Percentiles rank a stretch among this genome's conserved stretches.
phyloP scores from a whole-genome alignment of 2,888 invertebrate species.

The Fragum whitleyi region DNA sequence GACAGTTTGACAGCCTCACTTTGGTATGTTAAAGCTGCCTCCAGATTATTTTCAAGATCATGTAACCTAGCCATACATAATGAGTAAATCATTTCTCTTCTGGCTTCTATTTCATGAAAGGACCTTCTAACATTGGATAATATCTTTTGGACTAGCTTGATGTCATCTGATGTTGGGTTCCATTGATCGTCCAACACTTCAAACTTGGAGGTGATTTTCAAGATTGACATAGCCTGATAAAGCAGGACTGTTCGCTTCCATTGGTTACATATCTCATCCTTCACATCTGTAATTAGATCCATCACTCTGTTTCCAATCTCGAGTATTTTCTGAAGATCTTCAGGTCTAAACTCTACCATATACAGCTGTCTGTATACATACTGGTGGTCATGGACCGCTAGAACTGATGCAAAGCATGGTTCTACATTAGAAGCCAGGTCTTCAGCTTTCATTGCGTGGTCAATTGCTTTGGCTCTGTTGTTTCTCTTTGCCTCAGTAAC shows the following conservation, averaged over 20 bases:
- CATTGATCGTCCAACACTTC: neutral
- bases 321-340: neutral
- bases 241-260: neutral
- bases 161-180: neutral
- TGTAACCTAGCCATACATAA: neutral
- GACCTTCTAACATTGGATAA: neutral
- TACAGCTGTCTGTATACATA: slow-evolving; percentile 3
- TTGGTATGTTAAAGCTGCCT: slow-evolving; percentile 3
- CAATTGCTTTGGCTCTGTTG: neutral
- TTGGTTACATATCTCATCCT: neutral
- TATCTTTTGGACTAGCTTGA: neutral
- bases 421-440: neutral
- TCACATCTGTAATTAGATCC: neutral
- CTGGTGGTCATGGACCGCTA: slow-evolving; percentile 1
- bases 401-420: neutral
- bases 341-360: neutral
- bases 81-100: slow-evolving; percentile 10
- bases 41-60: neutral
- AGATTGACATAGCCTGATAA: neutral
- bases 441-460: neutral
- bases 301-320: neutral
- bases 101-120: neutral
- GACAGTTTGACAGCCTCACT: neutral
- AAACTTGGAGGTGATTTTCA: slow-evolving; percentile 6
- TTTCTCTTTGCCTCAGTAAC: neutral